Evolutionary conservation across 37 sponge, comb jelly and placozoan species (phyloP).

Genomic region (Spongilla lacustris): DNA sequence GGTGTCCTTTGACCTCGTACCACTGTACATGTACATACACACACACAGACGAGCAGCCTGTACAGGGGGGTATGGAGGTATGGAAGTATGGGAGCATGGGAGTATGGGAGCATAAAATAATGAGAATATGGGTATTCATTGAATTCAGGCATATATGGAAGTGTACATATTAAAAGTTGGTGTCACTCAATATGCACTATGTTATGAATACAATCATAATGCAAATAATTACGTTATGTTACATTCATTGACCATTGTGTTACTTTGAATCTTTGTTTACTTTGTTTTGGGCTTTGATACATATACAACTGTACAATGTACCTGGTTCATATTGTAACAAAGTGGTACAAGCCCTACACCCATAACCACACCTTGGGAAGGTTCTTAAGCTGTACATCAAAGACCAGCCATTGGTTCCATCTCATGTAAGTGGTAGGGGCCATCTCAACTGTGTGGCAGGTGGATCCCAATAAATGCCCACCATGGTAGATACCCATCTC

Average conservation of each 20-base stretch:
- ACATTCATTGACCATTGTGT: too few relatives aligned
- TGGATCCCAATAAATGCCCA: conserved; percentile 59
- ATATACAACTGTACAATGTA: too few relatives aligned
- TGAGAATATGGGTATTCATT: neutral
- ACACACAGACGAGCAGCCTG: conserved; percentile 83
- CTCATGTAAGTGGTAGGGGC: conserved; percentile 46
- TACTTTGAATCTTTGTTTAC: too few relatives aligned
- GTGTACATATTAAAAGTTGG: too few relatives aligned
- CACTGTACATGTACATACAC: conserved; percentile 52
- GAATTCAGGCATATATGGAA: neutral
- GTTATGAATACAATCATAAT: too few relatives aligned
- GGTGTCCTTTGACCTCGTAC: conserved; percentile 33
- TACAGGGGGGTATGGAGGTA: neutral
- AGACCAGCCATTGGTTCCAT: conserved; percentile 92
- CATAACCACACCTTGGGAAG: conserved; percentile 94
- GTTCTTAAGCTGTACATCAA: conserved; percentile 70
- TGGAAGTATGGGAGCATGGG: neutral
- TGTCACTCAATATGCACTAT: too few relatives aligned
- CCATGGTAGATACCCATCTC: conserved; percentile 89
- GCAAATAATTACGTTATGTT: too few relatives aligned
- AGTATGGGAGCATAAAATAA: neutral
- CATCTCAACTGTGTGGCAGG: conserved; percentile 53
- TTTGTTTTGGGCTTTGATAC: too few relatives aligned
- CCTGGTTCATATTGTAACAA: too few relatives aligned
- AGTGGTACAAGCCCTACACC: too few relatives aligned